These are phyloP conservation scores for Agonopterix alstromeriana DNA, from an alignment of 2,888 invertebrate genomes.

Conservation along the genomic window DNA sequence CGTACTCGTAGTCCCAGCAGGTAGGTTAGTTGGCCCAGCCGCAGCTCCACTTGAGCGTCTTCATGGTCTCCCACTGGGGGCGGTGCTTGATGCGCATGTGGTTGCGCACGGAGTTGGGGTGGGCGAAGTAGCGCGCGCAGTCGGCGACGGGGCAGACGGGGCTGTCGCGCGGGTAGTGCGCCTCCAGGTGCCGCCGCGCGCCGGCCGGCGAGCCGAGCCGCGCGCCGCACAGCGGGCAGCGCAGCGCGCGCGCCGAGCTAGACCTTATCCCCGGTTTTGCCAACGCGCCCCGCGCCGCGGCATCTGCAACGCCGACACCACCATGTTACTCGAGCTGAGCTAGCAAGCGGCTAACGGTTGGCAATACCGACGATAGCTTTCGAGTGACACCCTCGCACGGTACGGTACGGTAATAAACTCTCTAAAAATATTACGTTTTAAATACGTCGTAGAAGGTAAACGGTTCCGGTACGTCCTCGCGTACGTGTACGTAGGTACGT, in stretches of 20 bases:
- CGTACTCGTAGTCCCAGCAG: too few species aligned
- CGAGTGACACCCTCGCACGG: constrained; percentile 14
- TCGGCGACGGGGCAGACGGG: constrained; percentile 86
- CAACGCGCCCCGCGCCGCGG: constrained; percentile 18
- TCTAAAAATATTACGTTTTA: constrained; percentile 49
- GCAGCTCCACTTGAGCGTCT: constrained; percentile 85
- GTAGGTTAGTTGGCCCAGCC: constrained; percentile 62
- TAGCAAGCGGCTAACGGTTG: constrained; percentile 22
- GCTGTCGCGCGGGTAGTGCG: constrained; percentile 91
- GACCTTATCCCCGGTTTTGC: too few species aligned
- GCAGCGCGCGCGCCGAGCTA: too few species aligned
- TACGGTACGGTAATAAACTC: constrained; percentile 39
- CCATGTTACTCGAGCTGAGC: constrained; percentile 43
- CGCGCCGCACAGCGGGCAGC: constrained; percentile 50
- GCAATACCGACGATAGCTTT: constrained; percentile 45
- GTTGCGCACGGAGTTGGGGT: constrained; percentile 91
- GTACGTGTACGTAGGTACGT: constrained; percentile 14
- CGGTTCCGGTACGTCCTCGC: constrained; percentile 19
- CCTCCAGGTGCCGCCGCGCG: constrained; percentile 85
- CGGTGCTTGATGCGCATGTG: constrained; percentile 92
- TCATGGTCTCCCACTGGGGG: constrained; percentile 89
- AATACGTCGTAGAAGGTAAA: constrained; percentile 25
- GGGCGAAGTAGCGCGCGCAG: constrained; percentile 86
- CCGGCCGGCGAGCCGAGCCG: constrained; percentile 80
- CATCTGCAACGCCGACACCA: constrained; percentile 79